A percentile compares a stretch with the other conserved stretches of the same genome.
Evolutionary conservation across 1,140 invertebrate genomes (phyloP).

Genomic region (Contarinia nasturtii): DNA sequence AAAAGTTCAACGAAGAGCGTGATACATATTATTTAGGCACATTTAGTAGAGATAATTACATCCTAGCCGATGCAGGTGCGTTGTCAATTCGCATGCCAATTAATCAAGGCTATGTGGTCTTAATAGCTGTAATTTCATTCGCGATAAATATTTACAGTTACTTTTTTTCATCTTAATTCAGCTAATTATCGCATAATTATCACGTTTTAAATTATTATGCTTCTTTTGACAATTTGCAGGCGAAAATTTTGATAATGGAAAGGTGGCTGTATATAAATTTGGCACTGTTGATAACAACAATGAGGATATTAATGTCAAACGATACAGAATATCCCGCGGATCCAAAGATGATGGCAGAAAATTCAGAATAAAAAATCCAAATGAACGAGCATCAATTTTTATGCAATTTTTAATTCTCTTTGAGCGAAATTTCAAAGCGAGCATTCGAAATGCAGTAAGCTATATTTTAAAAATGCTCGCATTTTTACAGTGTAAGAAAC

Average conservation of each 20-base stretch:
- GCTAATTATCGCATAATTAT: no score
- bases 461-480: constrained; percentile 15
- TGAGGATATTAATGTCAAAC: constrained; percentile 1
- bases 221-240: no score
- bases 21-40: constrained; percentile 8
- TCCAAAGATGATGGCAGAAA: constrained; percentile 2
- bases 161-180: no score
- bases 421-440: constrained; percentile 31
- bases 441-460: constrained; percentile 3
- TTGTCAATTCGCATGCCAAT: no score
- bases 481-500: background rate
- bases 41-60: no score
- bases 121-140: no score
- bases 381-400: constrained; percentile 21
- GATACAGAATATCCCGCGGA: background rate
- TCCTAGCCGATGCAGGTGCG: no score
- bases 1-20: constrained; percentile 29
- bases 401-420: constrained; percentile 29
- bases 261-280: constrained; percentile 6
- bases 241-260: no score
- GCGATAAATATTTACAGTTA: no score
- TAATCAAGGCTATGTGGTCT: no score
- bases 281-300: constrained; percentile 3
- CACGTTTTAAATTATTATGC: no score
- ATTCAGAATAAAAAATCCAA: background rate